Percentiles rank a stretch among this genome's conserved stretches.
Evolutionary conservation across 2,113 vertebrate genomes (phyloP).

Genomic region (Nerophis ophidion): DNA sequence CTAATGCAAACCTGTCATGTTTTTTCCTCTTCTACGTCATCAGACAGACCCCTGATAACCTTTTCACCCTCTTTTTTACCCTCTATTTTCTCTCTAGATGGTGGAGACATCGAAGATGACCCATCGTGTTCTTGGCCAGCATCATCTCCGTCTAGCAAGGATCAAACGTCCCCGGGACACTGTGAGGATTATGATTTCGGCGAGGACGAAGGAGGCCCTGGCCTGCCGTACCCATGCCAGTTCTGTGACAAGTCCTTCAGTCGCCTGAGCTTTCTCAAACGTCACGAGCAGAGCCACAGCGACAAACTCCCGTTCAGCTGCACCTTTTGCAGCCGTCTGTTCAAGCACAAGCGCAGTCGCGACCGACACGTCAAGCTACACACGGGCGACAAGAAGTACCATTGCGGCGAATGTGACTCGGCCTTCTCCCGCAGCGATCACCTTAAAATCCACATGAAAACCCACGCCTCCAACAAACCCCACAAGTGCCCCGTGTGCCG

Average conservation of each 20-base stretch:
- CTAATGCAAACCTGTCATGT: conserved; percentile 28
- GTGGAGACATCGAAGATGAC: conserved; percentile 93
- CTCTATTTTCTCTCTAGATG: conserved; percentile 72
- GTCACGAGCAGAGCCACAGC: conserved; percentile 95
- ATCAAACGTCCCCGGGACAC: conserved; percentile 92
- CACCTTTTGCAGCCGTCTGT: conserved; percentile 93
- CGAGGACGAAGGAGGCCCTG: conserved; percentile 90
- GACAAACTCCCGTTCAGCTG: conserved; percentile 98
- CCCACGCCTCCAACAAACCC: conserved; percentile 97
- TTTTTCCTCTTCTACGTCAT: conserved; percentile 7
- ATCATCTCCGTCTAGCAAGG: conserved; percentile 97
- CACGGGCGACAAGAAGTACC: conserved; percentile 96
- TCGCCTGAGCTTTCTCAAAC: conserved; percentile 96
- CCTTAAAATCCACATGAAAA: conserved; percentile 98
- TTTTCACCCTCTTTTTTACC: conserved; percentile 3
- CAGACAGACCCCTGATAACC: conserved; percentile 2
- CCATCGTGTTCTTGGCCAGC: conserved; percentile 94
- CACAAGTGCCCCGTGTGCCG: conserved; percentile 98
- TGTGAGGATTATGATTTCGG: conserved; percentile 94
- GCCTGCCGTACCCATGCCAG: conserved; percentile 94
- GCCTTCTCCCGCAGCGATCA: conserved; percentile 97
- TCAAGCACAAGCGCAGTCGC: conserved; percentile 97
- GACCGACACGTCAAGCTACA: conserved; percentile 97
- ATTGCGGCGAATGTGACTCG: conserved; percentile 94
- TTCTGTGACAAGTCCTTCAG: conserved; percentile 98